A percentile compares a stretch with the other conserved stretches of the same genome.
phyloP scores from a whole-genome alignment of 2,888 invertebrate species.

The Cetonia aurata region DNA sequence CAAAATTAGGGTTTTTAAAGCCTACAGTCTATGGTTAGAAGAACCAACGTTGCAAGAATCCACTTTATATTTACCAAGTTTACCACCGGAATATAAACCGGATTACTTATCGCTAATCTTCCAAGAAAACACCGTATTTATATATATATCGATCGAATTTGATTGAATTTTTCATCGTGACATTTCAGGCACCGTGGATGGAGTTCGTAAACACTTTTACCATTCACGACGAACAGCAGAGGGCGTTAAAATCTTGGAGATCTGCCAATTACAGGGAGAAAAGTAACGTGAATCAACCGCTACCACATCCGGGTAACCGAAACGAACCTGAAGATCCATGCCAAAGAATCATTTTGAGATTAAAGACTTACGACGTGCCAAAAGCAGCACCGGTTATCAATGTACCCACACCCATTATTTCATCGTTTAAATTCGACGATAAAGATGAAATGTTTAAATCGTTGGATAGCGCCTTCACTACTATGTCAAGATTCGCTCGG shows the following conservation, averaged over 20 bases:
- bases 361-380: conserved; percentile 76
- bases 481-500: conserved; percentile 67
- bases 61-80: conserved; percentile 74
- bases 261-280: conserved; percentile 68
- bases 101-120: conserved; percentile 74
- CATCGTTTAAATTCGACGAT: conserved; percentile 57
- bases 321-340: conserved; percentile 67
- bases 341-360: conserved; percentile 70
- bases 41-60: conserved; percentile 80
- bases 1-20: conserved; percentile 70
- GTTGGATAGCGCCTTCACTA: conserved; percentile 63
- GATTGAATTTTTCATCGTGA: no score
- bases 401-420: conserved; percentile 64
- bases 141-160: no score
- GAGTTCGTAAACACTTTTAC: conserved; percentile 74
- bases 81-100: conserved; percentile 81
- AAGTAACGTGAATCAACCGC: conserved; percentile 61
- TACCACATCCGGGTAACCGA: conserved; percentile 58
- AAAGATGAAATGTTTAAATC: conserved; percentile 60
- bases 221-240: conserved; percentile 69
- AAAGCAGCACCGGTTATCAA: conserved; percentile 71
- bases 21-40: conserved; percentile 82
- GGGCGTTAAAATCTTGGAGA: conserved; percentile 71
- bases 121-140: conserved; percentile 70
- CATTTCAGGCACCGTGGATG: conserved; percentile 72